Evolutionary conservation across 2,113 vertebrate species (phyloP), one percentile per base, ranked within the genome.

Genomic region (Leucopsar rothschildi): DNA sequence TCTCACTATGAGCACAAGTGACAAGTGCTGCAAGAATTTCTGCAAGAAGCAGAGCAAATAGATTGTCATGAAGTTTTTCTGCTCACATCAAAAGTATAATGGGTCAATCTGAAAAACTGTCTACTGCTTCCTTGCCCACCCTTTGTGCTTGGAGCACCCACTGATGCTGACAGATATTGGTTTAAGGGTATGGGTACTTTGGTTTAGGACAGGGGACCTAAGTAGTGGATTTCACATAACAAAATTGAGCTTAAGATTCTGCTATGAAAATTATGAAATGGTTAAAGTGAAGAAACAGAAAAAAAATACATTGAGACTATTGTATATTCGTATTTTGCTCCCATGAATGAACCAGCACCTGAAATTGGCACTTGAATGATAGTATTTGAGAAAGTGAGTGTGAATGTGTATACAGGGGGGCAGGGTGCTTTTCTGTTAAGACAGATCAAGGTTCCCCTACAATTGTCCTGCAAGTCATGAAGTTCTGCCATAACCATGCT

Each of bases 381-480:
- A 78, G 66, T 20, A 42, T 82, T 80, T 25, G 6, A 39, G 29
- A 86, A 63, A 35, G 7, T 24, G 9, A 71, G 15, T 31, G 12
- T 40, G 53, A 31, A 40, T 37, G 2, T 59, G 3, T 59, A 25
- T 37, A 33, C 16, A 15, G 18, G 7, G 31, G 11, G 3, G 39
- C 4, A 40, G 11, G 7, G 14, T 75, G 37, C 47, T 60, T 76
- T 82, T 52, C 24, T 92, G 68, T 71, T 94, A 53, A 47, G 12
- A 35, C 47, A 79, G 49, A 71, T 64, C 87, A 86, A 33, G 66
- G 76, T 31, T 83, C 68, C 80, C 92, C 96, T 97, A 94, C 96
- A 98, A 97, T 96, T 95, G 96, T 95, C 39, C 37, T 88, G 66
- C 94, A 97, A 96, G 80, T 97, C 97, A 83, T 81, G 70, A 60